These are phyloP conservation scores for Pandemis corylana DNA, from an alignment of 2,888 invertebrate genomes.

Conservation along the genomic window DNA sequence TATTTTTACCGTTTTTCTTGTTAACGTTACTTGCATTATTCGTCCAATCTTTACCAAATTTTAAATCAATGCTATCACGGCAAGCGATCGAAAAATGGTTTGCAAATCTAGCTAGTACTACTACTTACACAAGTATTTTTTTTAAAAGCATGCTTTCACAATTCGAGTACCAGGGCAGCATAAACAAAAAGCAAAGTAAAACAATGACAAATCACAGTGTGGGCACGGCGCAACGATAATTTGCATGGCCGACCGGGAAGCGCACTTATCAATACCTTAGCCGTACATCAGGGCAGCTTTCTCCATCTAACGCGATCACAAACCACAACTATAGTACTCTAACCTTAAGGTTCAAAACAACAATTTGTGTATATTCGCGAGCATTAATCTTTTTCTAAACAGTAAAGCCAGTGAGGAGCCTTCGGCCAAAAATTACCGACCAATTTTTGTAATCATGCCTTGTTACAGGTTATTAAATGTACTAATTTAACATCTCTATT, in stretches of 20 bases:
- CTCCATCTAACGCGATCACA: conserved; percentile 51
- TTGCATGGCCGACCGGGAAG: conserved; percentile 66
- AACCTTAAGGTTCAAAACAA: conserved; percentile 23
- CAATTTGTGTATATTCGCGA: conserved; percentile 19
- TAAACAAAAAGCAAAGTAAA: conserved; percentile 19
- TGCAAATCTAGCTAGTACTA: too few relatives aligned
- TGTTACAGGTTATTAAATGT: conserved; percentile 24
- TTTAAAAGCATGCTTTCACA: neutral
- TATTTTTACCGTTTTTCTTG: too few relatives aligned
- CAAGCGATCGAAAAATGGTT: too few relatives aligned
- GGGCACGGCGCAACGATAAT: conserved; percentile 42
- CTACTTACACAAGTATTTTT: too few relatives aligned
- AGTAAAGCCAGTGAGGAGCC: conserved; percentile 31
- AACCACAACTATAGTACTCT: conserved; percentile 10
- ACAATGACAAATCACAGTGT: conserved; percentile 41
- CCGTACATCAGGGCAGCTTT: conserved; percentile 73
- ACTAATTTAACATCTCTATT: conserved; percentile 32
- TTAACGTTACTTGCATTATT: too few relatives aligned
- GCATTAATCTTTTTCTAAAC: conserved; percentile 41
- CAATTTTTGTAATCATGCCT: conserved; percentile 33
- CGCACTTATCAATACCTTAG: conserved; percentile 69
- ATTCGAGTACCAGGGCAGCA: conserved; percentile 6
- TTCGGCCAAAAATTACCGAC: conserved; percentile 40
- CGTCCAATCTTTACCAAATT: too few relatives aligned
- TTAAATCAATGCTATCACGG: too few relatives aligned